Evolutionary conservation across 2,797 vertebrate species (phyloP), one percentile per base, ranked within the genome.

Genomic region (Crax fasciolata): DNA sequence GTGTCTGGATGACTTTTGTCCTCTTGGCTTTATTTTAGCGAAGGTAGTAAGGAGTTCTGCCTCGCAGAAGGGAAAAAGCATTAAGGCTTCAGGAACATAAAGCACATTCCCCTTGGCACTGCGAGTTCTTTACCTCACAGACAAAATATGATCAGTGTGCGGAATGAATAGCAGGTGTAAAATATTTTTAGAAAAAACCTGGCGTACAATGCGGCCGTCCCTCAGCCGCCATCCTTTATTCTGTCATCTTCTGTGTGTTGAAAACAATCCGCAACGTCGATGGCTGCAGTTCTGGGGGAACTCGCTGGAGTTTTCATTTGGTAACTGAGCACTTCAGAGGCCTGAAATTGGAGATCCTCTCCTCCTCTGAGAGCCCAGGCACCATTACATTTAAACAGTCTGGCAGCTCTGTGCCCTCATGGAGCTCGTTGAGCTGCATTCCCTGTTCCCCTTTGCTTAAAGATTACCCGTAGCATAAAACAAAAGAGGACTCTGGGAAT

Each of bases 151-250:
- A 96, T 95, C 96, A 87, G 94, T 89, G 96, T 96, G 96, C 6
- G 32, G 84, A 96, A 92, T 39, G 49, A 79, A 94, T 81, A 97
- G 97, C 96, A 97, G 97, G 97, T 97, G 96, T 97, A 92, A 96
- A 92, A 97, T 98, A 98, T 98, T 98, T 98, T 98, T 97, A 97
- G 97, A 97, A 89, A 96, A 97, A 94, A 80, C 94, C 97, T 97
- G 96, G 96, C 63, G 0, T 85, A 63, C 57, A 70, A 39, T 6
- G 44, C 79, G 83, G 95, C 55, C 76, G 17, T 87, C 86, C 51
- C 61, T 87, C 66, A 89, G 19, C 71, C 38, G 32, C 65, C 70
- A 72, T 48, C 52, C 30, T 63, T 80, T 83, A 77, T 76, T 54
- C 77, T 84, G 27, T 49, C 89, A 61, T 20, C 84, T 92, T 68